Base-by-base conservation (phyloP, 2,797 vertebrate species). In the Eulemur albifrons region DNA sequence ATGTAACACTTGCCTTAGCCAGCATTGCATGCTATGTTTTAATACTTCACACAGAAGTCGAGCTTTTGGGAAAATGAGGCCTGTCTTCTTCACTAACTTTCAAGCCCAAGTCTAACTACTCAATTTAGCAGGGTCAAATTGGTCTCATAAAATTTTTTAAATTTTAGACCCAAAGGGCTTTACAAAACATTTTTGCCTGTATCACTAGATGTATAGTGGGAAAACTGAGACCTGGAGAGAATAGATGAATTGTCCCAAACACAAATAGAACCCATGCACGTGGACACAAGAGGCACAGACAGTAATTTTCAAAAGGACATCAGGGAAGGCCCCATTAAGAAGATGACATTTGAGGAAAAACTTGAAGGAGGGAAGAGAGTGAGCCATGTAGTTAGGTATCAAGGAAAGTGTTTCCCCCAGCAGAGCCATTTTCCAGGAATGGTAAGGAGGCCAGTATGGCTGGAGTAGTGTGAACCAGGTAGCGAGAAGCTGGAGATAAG, bases 161-260 rank as follows among this genome's bases (percentile, higher is more conserved):
- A 12, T 35, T 92, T 86, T 90, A 92, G 32, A 95, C 67, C 7
- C 75, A 81, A 70, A 43, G 35, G 4, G 18, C 30, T 88, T 90
- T 67, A 50, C 59, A 50, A 15, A 50, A 57, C 8, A 89, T 84
- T 87, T 84, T 87, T 84, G 7, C 30, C 25, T 54, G 40, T 84
- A 90, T 5, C 8, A 17, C 5, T 59, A 81, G 30, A 70, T 79
- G n/a, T 35, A 50, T n/a, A 40, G 5, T 27, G 21, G 21, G 30
- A 63, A 88, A 95, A 27, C 13, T 40, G 48, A 93, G n/a, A 73
- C 38, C 18, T 11, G 35, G 23, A 72, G 45, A 87, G 32, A 79
- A 91, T 83, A 45, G 35, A 25, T 23, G 54, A 30, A 32, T 23
- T 83, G 20, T 45, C 43, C 48, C 67, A 69, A 82, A 67, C 12